Percentiles rank a stretch among this genome's conserved stretches.
phyloP scores from a whole-genome alignment of 2,888 invertebrate genomes.

The Idaea dimidiata region DNA sequence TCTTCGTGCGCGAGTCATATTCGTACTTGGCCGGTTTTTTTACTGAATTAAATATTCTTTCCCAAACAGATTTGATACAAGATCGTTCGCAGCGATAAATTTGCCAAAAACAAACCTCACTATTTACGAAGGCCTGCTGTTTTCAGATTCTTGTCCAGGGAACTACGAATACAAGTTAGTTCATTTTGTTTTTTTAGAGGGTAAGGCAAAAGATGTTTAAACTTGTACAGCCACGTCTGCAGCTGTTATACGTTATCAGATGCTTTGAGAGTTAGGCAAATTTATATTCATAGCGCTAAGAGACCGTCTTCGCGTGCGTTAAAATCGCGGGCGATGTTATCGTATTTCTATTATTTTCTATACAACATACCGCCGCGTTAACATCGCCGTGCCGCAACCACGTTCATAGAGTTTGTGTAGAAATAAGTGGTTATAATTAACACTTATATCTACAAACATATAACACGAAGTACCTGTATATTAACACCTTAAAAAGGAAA shows the following conservation, averaged over 20 bases:
- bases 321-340: no score
- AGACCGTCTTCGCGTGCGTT: no score
- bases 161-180: slow-evolving; percentile 48
- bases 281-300: background rate
- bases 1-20: no score
- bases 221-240: no score
- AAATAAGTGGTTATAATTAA: no score
- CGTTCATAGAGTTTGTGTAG: no score
- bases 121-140: slow-evolving; percentile 46
- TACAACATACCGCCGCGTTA: no score
- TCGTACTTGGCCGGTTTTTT: slow-evolving; percentile 12
- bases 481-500: no score
- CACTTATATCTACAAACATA: no score
- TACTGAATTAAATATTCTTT: slow-evolving; percentile 9
- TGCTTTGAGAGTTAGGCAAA: background rate
- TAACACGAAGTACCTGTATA: no score
- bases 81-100: slow-evolving; percentile 33
- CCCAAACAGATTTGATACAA: slow-evolving; percentile 48
- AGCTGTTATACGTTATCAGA: background rate
- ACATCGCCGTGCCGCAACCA: no score
- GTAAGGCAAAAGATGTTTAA: background rate
- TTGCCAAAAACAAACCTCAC: slow-evolving; percentile 45
- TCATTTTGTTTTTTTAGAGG: background rate
- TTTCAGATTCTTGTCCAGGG: slow-evolving; percentile 56
- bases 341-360: no score